phyloP scores from a whole-genome alignment of 2,797 vertebrate species.

The Hydrocynus forskahlii region DNA sequence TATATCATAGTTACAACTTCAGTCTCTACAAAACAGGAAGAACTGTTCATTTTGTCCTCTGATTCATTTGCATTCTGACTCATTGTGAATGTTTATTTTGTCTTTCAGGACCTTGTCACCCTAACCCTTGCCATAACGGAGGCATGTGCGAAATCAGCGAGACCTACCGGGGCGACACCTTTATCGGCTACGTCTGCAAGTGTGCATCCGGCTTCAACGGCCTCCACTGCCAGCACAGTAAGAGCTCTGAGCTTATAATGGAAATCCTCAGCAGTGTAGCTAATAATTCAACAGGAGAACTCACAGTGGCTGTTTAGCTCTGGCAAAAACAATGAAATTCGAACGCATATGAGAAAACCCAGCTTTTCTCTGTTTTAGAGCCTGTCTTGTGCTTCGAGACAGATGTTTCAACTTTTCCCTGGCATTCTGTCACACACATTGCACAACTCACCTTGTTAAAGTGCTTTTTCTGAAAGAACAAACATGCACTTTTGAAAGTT shows the following conservation, averaged over 20 bases:
- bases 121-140: slow-evolving; percentile 97
- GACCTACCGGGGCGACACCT: slow-evolving; percentile 94
- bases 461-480: slow-evolving; percentile 8
- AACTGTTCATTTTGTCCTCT: neutral
- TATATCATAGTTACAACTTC: neutral
- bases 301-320: neutral
- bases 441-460: slow-evolving; percentile 25
- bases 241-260: slow-evolving; percentile 68
- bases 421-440: slow-evolving; percentile 1
- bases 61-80: neutral
- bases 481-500: slow-evolving; percentile 18
- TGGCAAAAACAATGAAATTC: neutral
- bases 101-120: slow-evolving; percentile 89
- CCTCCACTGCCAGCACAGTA: slow-evolving; percentile 98
- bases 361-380: neutral
- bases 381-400: slow-evolving; percentile 1
- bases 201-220: slow-evolving; percentile 93
- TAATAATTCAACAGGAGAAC: slow-evolving; percentile 3
- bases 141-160: slow-evolving; percentile 95
- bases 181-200: slow-evolving; percentile 96
- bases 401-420: slow-evolving; percentile 30
- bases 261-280: neutral
- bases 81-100: slow-evolving; percentile 4
- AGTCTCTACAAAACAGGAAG: neutral
- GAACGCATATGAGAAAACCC: neutral